These are phyloP conservation scores for Trematomus bernacchii DNA, from an alignment of 2,797 vertebrate genomes.

Conservation along the genomic window DNA sequence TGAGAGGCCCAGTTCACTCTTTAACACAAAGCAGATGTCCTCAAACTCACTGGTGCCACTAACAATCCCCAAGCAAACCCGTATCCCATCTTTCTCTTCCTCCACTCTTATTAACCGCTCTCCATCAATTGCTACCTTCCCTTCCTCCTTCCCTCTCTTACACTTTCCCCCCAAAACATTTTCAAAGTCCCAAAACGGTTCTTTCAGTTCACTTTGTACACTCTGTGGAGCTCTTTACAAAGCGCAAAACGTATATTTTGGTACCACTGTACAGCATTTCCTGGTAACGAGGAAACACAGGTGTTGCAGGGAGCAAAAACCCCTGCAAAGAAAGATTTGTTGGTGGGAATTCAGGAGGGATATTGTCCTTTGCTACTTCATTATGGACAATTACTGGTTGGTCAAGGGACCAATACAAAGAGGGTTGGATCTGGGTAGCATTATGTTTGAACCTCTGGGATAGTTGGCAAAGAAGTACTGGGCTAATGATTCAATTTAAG, in stretches of 20 bases:
- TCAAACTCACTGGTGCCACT: conserved; percentile 66
- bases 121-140: conserved; percentile 23
- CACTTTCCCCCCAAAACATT: background rate
- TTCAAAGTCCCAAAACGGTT: background rate
- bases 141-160: background rate
- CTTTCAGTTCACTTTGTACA: background rate
- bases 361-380: background rate
- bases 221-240: background rate
- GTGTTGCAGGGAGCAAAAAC: background rate
- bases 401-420: background rate
- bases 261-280: background rate
- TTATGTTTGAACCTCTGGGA: background rate
- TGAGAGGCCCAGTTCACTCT: conserved; percentile 71
- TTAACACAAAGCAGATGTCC: conserved; percentile 86
- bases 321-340: background rate
- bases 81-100: conserved; percentile 27
- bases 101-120: conserved; percentile 31
- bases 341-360: background rate
- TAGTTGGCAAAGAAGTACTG: background rate
- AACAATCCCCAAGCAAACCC: conserved; percentile 65
- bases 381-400: background rate
- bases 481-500: background rate
- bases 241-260: background rate
- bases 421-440: background rate
- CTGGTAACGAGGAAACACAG: background rate